Percentiles rank a stretch among this genome's conserved stretches.
phyloP scores from a whole-genome alignment of 2,888 invertebrate species.

The Sesamia inferens region DNA sequence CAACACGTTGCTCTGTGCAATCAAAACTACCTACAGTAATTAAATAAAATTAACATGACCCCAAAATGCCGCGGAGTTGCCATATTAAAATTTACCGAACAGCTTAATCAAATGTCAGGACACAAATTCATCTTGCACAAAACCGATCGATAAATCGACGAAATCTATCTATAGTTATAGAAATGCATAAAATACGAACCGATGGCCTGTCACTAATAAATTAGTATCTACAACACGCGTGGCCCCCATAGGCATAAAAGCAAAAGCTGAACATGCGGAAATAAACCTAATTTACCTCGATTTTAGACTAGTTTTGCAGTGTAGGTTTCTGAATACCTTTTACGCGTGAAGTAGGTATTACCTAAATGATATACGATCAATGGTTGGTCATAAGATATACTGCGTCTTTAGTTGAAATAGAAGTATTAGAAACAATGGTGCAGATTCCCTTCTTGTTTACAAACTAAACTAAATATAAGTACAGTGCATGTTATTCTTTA shows the following conservation, averaged over 20 bases:
- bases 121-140: slow-evolving; percentile 20
- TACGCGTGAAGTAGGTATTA: slow-evolving; percentile 21
- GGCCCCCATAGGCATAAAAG: slow-evolving; percentile 30
- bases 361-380: slow-evolving; percentile 36
- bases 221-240: slow-evolving; percentile 57
- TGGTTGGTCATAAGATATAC: slow-evolving; percentile 13
- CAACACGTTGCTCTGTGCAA: not conserved
- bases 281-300: slow-evolving; percentile 12
- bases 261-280: slow-evolving; percentile 16
- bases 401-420: not conserved
- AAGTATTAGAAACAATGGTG: not conserved
- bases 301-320: slow-evolving; percentile 24
- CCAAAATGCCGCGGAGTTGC: not conserved
- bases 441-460: no score
- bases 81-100: slow-evolving; percentile 11
- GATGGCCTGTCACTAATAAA: slow-evolving; percentile 67
- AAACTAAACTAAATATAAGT: no score
- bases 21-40: not conserved
- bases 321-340: slow-evolving; percentile 24
- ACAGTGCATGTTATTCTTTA: no score
- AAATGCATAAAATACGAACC: slow-evolving; percentile 58
- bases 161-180: slow-evolving; percentile 44
- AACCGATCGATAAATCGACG: slow-evolving; percentile 47
- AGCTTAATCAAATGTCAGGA: slow-evolving; percentile 12
- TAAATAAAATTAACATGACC: not conserved